Base-by-base conservation (phyloP, 1,140 invertebrate genomes). In the Drosophila equinoxialis region DNA sequence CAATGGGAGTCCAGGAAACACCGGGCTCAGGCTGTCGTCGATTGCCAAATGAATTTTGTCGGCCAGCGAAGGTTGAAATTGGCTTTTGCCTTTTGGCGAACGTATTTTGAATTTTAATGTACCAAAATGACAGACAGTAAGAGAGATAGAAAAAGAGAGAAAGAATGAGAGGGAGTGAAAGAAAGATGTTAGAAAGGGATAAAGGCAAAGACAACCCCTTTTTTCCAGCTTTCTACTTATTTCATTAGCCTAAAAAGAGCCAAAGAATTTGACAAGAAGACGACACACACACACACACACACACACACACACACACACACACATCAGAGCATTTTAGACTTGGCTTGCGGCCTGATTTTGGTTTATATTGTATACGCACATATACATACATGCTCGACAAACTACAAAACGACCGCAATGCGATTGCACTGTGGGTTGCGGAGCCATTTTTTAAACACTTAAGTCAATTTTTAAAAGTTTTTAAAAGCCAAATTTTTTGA, bases 101-200 rank as follows among this genome's bases (percentile, higher is more conserved):
- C 77, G 79, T 80, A 87, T 83, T 87, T 87, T 89, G 83, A 87
- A 87, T 87, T 89, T 83, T 89, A 87, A 87, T 87, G 79, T 69
- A 70, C 61, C 39, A 10, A 37, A 48, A 30, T 37, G 55, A 71
- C 35, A 74, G 65, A 39, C 35, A 35, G 35, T 8, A 10, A 35
- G 35, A 7, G 7, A 10, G 26, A 26, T 35, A 8, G 37, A 39
- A 11, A 2, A 20, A 33, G 11, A 45, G 17, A 57, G 14, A 64
- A 2, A 33, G 1, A 26, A 13, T 6, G 67, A 67, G 70, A 4
- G 6, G 20, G 37, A 37, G 62, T 51, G 11, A 10, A 20, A 39
- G 30, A 7, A 14, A 35, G 5, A 30, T 30, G 30, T 30, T 30
- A 30, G 30, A 30, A 6, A 30, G 30, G 57, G 30, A 71, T 54